phyloP scores from a whole-genome alignment of 2,113 vertebrate genomes.

The Taurulus bubalis region DNA sequence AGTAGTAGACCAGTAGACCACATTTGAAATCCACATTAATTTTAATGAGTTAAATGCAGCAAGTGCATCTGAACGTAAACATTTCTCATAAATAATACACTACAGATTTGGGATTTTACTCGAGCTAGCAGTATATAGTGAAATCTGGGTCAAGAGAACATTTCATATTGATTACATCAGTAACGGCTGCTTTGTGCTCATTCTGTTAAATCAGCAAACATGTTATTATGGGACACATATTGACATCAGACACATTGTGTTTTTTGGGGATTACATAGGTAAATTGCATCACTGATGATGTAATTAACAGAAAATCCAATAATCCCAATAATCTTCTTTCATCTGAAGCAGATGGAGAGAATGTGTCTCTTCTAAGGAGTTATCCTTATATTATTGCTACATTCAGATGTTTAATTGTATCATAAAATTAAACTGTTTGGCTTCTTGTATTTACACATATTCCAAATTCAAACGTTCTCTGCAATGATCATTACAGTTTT shows the following conservation, averaged over 20 bases:
- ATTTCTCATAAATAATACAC: conserved; percentile 44
- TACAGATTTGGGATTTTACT: conserved; percentile 6
- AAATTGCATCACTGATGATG: conserved; percentile 48
- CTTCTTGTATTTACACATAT: not conserved
- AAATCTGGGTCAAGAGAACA: conserved; percentile 66
- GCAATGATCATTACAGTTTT: not conserved
- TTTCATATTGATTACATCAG: conserved; percentile 68
- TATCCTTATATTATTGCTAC: not conserved
- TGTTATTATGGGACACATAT: conserved; percentile 34
- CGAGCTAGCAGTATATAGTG: not conserved
- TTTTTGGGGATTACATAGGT: conserved; percentile 37
- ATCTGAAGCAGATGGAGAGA: conserved; percentile 60
- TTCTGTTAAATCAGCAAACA: conserved; percentile 58
- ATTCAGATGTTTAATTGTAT: conserved; percentile 14
- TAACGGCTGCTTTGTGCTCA: conserved; percentile 39
- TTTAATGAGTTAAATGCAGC: not conserved
- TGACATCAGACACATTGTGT: conserved; percentile 34
- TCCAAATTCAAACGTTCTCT: not conserved
- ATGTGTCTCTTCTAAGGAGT: conserved; percentile 20
- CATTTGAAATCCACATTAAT: not conserved
- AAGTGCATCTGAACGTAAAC: conserved; percentile 13
- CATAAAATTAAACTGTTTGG: not conserved
- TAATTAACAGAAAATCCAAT: conserved; percentile 57
- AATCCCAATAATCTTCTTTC: conserved; percentile 69
- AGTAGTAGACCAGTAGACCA: not conserved